Conservation (phyloP, 2,113 vertebrate genomes). For the Diphyllodes magnificus region DNA sequence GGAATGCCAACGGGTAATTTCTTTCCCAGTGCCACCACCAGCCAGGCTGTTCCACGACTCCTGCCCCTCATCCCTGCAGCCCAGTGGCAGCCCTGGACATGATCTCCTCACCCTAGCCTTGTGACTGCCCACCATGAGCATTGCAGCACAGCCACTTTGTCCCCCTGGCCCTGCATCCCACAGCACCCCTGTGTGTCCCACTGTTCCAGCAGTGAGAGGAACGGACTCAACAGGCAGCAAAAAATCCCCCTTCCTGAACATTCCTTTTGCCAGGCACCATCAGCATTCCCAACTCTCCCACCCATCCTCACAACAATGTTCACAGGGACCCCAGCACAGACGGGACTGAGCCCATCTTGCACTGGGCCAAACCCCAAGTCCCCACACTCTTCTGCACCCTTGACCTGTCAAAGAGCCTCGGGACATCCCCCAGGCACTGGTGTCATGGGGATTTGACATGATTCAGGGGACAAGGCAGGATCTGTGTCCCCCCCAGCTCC, state of each 20-base stretch:
- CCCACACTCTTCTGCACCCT: neutral
- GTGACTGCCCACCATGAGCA: neutral
- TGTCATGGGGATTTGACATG: rapidly evolving
- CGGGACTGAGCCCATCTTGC: rapidly evolving
- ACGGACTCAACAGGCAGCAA: neutral
- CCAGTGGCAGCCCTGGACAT: rapidly evolving
- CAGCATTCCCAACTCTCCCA: neutral
- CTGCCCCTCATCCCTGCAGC: neutral
- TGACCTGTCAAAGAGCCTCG: rapidly evolving
- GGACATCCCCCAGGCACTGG: neutral
- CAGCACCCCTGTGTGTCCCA: neutral
- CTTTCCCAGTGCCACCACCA: rapidly evolving
- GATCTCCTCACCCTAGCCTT: neutral
- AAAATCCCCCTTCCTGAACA: neutral
- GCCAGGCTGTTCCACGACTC: rapidly evolving
- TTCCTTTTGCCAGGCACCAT: neutral
- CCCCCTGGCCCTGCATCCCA: neutral
- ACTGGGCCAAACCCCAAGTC: neutral
- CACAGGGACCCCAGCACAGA: neutral
- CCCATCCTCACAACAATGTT: rapidly evolving
- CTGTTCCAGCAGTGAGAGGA: neutral
- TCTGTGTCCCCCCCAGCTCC: neutral
- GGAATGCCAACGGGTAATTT: neutral
- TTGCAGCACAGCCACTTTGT: rapidly evolving
- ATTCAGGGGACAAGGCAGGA: neutral